Evolutionary conservation across 2,113 vertebrate genomes (phyloP).

Genomic region (Scophthalmus maximus): DNA sequence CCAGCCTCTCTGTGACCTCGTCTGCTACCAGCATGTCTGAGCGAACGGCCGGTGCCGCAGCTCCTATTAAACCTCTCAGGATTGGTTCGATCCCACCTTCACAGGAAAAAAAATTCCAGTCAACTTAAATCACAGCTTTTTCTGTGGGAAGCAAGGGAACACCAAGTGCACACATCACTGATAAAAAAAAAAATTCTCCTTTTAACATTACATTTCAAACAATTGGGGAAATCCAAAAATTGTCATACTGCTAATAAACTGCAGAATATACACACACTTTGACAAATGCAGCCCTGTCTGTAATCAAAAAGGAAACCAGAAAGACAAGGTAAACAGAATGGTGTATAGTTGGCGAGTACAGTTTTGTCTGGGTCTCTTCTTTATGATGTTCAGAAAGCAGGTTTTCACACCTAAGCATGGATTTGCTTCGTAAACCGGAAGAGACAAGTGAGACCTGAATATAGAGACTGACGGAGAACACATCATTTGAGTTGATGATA

Average conservation of each 20-base stretch:
- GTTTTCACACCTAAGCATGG: conserved; percentile 12
- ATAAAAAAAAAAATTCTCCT: too few species aligned
- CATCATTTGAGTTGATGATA: too few species aligned
- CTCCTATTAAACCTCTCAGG: conserved; percentile 89
- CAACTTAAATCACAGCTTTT: not conserved
- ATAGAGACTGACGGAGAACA: too few species aligned
- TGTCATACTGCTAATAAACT: too few species aligned
- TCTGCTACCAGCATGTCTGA: conserved; percentile 86
- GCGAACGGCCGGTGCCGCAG: conserved; percentile 81
- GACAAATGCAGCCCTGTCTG: too few species aligned
- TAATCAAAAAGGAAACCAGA: conserved; percentile 4
- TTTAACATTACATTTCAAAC: not conserved
- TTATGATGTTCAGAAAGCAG: conserved; percentile 26
- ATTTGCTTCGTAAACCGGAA: conserved; percentile 16
- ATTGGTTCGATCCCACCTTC: conserved; percentile 94
- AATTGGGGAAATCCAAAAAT: too few species aligned
- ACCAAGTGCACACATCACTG: too few species aligned
- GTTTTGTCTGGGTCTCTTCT: conserved; percentile 5
- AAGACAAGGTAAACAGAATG: not conserved
- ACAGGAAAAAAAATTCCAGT: conserved; percentile 16
- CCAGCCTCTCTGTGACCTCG: conserved; percentile 88
- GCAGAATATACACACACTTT: not conserved
- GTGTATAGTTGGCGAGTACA: not conserved
- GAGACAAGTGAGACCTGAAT: too few species aligned
- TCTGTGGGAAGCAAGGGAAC: not conserved